These are phyloP conservation scores for Festucalex cinctus DNA, from an alignment of 2,113 vertebrate species.

Conservation along the genomic window DNA sequence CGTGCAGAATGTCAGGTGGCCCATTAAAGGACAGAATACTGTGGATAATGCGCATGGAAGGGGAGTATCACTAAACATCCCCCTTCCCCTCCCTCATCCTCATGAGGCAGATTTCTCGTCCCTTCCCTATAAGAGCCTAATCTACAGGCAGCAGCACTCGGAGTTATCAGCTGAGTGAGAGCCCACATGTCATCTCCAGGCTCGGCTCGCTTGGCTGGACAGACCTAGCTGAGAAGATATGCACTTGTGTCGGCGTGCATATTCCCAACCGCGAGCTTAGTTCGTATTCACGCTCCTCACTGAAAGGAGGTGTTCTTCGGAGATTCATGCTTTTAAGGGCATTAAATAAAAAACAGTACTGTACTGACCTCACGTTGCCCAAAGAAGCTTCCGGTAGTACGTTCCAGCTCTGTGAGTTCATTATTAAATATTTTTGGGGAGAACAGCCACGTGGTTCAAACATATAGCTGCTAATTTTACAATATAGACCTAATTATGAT, in stretches of 20 bases:
- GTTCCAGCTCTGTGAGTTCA: not conserved
- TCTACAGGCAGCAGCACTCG: conserved; percentile 46
- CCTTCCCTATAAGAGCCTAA: conserved; percentile 46
- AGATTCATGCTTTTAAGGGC: conserved; percentile 5
- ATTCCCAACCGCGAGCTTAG: conserved; percentile 13
- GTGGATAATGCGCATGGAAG: conserved; percentile 25
- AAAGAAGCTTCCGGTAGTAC: not conserved
- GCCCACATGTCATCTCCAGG: conserved; percentile 34
- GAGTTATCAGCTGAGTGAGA: conserved; percentile 50
- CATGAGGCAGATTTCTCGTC: conserved; percentile 38
- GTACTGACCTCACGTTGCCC: not conserved
- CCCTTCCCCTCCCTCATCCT: conserved; percentile 15
- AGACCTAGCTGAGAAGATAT: conserved; percentile 29
- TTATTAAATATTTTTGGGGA: not conserved
- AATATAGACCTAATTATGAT: not conserved
- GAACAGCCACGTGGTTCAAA: not conserved
- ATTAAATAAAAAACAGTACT: not conserved
- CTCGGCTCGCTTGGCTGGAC: conserved; percentile 36
- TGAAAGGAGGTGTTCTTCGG: conserved; percentile 1
- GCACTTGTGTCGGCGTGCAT: conserved; percentile 12
- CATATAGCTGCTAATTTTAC: not conserved
- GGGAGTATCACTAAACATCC: conserved; percentile 25
- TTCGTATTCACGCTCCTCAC: conserved; percentile 25
- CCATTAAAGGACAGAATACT: conserved; percentile 15
- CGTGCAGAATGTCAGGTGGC: conserved; percentile 12